A percentile compares a stretch with the other conserved stretches of the same genome.
These are phyloP conservation scores for Cantharis lateralis DNA, from an alignment of 2,888 invertebrate genomes.

Conservation along the genomic window DNA sequence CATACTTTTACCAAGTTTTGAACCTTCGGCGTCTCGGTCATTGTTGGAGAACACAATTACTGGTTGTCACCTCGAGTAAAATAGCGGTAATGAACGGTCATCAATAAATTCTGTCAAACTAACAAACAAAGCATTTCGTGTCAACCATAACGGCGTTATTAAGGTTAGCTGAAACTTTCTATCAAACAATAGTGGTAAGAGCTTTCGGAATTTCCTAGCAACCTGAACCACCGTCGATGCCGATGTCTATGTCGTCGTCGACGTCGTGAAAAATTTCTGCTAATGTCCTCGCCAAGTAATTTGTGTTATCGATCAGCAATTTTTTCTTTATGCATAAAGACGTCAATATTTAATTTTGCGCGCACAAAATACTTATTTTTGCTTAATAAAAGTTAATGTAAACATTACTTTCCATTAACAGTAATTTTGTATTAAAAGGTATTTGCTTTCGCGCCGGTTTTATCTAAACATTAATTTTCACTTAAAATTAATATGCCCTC, in stretches of 20 bases:
- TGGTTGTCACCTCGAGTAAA: constrained; percentile 31
- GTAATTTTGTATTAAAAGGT: constrained; percentile 17
- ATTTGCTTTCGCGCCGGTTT: constrained; percentile 22
- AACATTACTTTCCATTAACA: constrained; percentile 24
- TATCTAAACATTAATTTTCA: constrained; percentile 16
- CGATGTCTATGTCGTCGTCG: neutral
- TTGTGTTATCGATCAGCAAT: constrained; percentile 16
- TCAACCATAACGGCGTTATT: constrained; percentile 29
- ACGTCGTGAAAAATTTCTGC: constrained; percentile 4
- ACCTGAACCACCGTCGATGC: constrained; percentile 8
- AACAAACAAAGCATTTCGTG: constrained; percentile 32
- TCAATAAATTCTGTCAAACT: constrained; percentile 31
- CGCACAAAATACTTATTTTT: constrained; percentile 6
- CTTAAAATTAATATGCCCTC: constrained; percentile 15
- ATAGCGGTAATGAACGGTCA: constrained; percentile 31
- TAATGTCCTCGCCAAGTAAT: constrained; percentile 4
- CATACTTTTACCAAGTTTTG: constrained; percentile 18
- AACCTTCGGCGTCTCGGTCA: constrained; percentile 6
- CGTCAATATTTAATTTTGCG: neutral
- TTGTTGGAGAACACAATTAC: constrained; percentile 31
- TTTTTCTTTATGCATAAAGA: neutral
- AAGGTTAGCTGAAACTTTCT: constrained; percentile 29
- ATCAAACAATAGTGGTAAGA: constrained; percentile 24
- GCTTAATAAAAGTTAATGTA: constrained; percentile 15
- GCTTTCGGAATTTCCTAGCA: constrained; percentile 11